Evolutionary conservation across 2,888 invertebrate genomes (phyloP), one percentile per base, ranked within the genome.

Genomic region (Sesamia inferens): DNA sequence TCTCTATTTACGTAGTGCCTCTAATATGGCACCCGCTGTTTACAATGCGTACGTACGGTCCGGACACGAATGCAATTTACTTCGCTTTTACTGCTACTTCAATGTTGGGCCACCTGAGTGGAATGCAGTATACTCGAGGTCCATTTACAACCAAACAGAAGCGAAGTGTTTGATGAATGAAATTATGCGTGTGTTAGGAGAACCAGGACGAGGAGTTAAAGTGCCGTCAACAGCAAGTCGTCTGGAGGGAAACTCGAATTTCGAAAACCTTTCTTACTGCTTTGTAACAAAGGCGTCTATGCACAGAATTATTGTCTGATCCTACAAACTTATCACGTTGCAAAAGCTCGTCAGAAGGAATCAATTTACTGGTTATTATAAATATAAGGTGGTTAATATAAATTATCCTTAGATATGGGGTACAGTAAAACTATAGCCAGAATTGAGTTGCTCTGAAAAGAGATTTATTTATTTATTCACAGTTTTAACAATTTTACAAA

Each of bases 41-140:
- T 81, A 81, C 84, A 79, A 81, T 76, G 72, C 81, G 84, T 86
- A 58, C 62, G 47, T 57, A 71, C 51, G 48, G 63, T 65, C 68
- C 75, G 74, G 57, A 85, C 70, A 54, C 75, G 72, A 78, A 81
- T 79, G 74, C 76, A 81, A 70, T 78, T 78, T 76, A 65, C 67
- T 72, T 75, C 72, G 51, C 85, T 84, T 86, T 78, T 72, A 75
- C 74, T 84, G 70, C 63, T 63, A 63, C 69, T 70, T 48, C 62
- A 59, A 76, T 81, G 39, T 63, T 57, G 14, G 47, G 24, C 39
- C 48, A 73, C 57, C 57, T 78, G 72, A 68, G 54, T 61, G 71
- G 58, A 68, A 63, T 68, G 42, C 22, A 31, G 55, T 22, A 65
- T 39, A 47, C n/a, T 62, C 79, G 31, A 62, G 31, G 44, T 73